These are phyloP conservation scores for Hucho hucho DNA, from an alignment of 2,113 vertebrate species.

Conservation along the genomic window DNA sequence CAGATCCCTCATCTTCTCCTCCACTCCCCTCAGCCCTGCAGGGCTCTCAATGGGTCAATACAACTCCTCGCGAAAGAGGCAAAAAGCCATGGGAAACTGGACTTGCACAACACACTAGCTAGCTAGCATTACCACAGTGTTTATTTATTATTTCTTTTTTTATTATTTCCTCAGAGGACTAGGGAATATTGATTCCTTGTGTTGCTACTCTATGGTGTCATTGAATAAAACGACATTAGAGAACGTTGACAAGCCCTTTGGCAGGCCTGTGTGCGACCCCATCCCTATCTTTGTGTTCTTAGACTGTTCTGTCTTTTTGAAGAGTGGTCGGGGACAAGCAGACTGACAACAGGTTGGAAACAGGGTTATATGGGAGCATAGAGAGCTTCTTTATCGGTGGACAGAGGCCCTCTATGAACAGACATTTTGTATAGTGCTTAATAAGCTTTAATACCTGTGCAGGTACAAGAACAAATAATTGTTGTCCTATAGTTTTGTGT, in stretches of 20 bases:
- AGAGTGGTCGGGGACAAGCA: slow-evolving; percentile 23
- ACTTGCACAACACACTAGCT: neutral
- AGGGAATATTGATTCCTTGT: slow-evolving; percentile 41
- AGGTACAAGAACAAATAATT: neutral
- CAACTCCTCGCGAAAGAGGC: neutral
- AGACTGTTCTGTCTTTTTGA: slow-evolving; percentile 26
- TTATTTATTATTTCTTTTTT: neutral
- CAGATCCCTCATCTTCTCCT: slow-evolving; percentile 19
- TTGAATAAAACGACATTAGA: slow-evolving; percentile 43
- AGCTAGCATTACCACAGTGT: too few relatives aligned
- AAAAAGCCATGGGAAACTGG: neutral
- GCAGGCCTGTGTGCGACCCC: neutral
- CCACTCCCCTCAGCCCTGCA: neutral
- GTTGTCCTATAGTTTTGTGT: neutral
- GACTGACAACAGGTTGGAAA: slow-evolving; percentile 25
- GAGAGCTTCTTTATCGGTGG: neutral
- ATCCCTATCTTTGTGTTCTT: slow-evolving; percentile 22
- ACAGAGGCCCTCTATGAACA: neutral
- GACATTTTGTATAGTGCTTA: neutral
- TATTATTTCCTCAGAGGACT: slow-evolving; percentile 35
- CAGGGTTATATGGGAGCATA: neutral
- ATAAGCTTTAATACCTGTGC: neutral
- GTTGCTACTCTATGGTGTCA: slow-evolving; percentile 34
- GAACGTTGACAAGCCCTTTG: slow-evolving; percentile 31
- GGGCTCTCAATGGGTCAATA: slow-evolving; percentile 3